These are phyloP conservation scores for Nyctibius grandis DNA, from an alignment of 2,797 vertebrate species.

Conservation along the genomic window DNA sequence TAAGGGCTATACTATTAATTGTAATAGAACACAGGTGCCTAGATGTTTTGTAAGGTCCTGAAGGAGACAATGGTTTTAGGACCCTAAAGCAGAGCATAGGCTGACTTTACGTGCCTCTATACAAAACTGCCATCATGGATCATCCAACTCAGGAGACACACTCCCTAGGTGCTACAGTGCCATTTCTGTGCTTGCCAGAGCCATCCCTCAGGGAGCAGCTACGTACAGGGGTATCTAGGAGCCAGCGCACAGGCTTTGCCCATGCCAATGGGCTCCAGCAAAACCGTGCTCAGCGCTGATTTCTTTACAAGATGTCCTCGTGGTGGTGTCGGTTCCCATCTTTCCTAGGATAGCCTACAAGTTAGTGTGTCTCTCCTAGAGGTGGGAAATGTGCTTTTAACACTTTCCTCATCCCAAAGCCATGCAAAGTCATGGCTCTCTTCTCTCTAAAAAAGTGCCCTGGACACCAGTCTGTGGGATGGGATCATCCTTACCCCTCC, in stretches of 20 bases:
- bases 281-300: not conserved
- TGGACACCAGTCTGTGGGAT: not conserved
- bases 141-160: not conserved
- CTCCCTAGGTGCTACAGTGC: not conserved
- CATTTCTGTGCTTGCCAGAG: not conserved
- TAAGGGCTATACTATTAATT: not conserved
- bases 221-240: rapidly evolving
- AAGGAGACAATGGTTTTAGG: not conserved
- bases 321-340: slow-evolving; percentile 23
- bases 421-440: not conserved
- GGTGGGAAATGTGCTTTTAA: not conserved
- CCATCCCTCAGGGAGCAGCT: not conserved
- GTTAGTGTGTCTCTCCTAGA: not conserved
- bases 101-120: not conserved
- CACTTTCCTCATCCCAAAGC: not conserved
- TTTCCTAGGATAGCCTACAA: not conserved
- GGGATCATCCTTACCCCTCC: not conserved
- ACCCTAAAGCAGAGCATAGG: not conserved
- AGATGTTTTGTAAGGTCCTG: not conserved
- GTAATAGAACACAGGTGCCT: not conserved
- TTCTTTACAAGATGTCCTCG: slow-evolving; percentile 18
- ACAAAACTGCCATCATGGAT: not conserved
- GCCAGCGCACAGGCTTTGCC: not conserved
- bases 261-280: rapidly evolving
- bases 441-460: not conserved